Evolutionary conservation across 2,888 invertebrate genomes (phyloP).

Genomic region (Acrocyrtus sp.): DNA sequence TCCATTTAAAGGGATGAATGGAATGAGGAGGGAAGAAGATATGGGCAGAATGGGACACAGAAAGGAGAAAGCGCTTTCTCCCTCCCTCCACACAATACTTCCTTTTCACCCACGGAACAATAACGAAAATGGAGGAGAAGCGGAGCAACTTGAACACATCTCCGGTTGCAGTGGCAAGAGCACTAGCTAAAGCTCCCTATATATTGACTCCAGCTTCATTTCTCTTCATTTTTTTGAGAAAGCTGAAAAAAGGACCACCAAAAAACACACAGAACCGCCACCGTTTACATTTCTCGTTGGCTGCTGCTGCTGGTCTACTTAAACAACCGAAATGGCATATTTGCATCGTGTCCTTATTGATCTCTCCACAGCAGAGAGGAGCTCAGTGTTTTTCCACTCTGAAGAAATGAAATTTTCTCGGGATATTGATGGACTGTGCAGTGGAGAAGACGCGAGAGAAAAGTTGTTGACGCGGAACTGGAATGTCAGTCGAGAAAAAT

Average conservation of each 20-base stretch:
- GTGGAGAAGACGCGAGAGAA: not conserved
- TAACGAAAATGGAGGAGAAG: not conserved
- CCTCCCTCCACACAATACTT: not conserved
- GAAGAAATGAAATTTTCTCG: not conserved
- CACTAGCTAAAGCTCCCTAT: too few species aligned
- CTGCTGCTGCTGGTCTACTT: too few species aligned
- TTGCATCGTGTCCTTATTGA: slow-evolving; percentile 37
- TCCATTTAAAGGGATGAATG: slow-evolving; percentile 27
- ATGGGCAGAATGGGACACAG: not conserved
- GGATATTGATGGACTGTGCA: not conserved
- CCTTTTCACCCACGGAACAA: not conserved
- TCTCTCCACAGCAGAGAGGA: too few species aligned
- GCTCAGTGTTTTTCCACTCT: not conserved
- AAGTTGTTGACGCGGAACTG: not conserved
- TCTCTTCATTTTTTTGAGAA: slow-evolving; percentile 2
- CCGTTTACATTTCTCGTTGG: slow-evolving; percentile 7
- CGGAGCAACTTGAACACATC: not conserved
- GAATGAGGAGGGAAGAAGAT: slow-evolving; percentile 4
- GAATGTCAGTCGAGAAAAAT: slow-evolving; percentile 36
- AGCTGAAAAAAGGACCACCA: not conserved
- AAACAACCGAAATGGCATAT: slow-evolving; percentile 34
- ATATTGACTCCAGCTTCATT: slow-evolving; percentile 1
- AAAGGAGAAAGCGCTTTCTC: slow-evolving; percentile 16
- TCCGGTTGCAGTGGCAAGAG: not conserved
- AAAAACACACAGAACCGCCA: not conserved